These are phyloP conservation scores for Scelioninae gen. 1 DNA, from an alignment of 2,888 invertebrate species.

Conservation along the genomic window DNA sequence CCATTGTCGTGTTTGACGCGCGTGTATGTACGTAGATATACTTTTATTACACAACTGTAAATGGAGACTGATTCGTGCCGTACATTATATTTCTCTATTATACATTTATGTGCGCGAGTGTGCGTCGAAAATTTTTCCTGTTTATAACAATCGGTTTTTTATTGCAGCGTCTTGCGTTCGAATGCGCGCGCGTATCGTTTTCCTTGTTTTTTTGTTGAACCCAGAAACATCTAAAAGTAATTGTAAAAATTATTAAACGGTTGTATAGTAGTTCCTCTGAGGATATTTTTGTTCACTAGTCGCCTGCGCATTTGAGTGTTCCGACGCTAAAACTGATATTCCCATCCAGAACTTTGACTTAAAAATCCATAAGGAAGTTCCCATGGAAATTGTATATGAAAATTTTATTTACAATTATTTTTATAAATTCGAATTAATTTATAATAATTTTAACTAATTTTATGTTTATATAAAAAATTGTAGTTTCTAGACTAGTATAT, in stretches of 20 bases:
- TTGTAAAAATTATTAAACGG: conserved; percentile 40
- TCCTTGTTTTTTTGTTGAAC: conserved; percentile 22
- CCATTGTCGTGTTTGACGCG: conserved; percentile 61
- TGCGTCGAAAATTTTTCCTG: conserved; percentile 40
- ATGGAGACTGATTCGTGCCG: conserved; percentile 69
- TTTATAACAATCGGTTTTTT: conserved; percentile 30
- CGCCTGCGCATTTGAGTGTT: conserved; percentile 49
- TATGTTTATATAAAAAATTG: too few relatives aligned
- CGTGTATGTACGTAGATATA: conserved; percentile 66
- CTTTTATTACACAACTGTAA: conserved; percentile 68
- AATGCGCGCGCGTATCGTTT: conserved; percentile 29
- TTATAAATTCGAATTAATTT: too few relatives aligned
- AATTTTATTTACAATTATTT: too few relatives aligned
- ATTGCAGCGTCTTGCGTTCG: conserved; percentile 32
- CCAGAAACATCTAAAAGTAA: conserved; percentile 8
- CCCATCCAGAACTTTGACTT: too few relatives aligned
- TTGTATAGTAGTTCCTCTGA: conserved; percentile 39
- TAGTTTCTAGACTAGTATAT: too few relatives aligned
- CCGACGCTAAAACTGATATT: conserved; percentile 32
- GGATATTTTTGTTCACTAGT: conserved; percentile 13
- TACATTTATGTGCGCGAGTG: conserved; percentile 40
- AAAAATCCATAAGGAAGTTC: too few relatives aligned
- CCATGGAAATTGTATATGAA: too few relatives aligned
- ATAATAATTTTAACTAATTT: too few relatives aligned
- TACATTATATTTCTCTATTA: conserved; percentile 67